Percentiles rank a stretch among this genome's conserved stretches.
Evolutionary conservation across 2,113 vertebrate species (phyloP).

Genomic region (Cacatua alba): DNA sequence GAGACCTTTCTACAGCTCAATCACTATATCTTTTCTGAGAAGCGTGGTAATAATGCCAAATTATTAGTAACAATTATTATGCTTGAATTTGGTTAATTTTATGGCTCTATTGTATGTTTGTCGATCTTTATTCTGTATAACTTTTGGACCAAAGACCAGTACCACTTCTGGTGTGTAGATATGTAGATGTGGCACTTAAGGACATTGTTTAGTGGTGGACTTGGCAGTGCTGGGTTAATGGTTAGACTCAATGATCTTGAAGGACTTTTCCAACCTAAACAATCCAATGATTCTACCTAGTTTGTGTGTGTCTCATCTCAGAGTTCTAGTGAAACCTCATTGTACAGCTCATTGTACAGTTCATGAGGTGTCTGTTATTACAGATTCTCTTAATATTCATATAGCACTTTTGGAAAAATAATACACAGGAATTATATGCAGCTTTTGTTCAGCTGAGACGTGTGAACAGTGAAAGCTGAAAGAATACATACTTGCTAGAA

Average conservation of each 20-base stretch:
- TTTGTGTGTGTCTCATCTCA: background rate
- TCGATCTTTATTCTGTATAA: background rate
- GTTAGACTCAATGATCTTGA: background rate
- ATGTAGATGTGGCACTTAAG: background rate
- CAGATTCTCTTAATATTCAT: background rate
- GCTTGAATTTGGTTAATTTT: background rate
- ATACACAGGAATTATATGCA: background rate
- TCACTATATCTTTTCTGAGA: background rate
- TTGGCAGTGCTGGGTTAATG: background rate
- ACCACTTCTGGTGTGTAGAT: background rate
- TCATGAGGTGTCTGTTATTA: background rate
- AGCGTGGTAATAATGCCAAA: background rate
- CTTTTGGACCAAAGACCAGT: background rate
- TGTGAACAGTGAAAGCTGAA: background rate
- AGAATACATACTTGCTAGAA: background rate
- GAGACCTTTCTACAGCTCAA: background rate
- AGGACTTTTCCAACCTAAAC: background rate
- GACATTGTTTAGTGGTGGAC: background rate
- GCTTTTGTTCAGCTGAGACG: background rate
- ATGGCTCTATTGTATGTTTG: accelerated
- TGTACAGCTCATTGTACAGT: background rate
- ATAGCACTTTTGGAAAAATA: background rate
- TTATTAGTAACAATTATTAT: background rate
- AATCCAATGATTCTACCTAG: background rate
- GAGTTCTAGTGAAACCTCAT: background rate